Evolutionary conservation across 2,113 vertebrate species (phyloP).

Genomic region (Hippocampus guttulatus): DNA sequence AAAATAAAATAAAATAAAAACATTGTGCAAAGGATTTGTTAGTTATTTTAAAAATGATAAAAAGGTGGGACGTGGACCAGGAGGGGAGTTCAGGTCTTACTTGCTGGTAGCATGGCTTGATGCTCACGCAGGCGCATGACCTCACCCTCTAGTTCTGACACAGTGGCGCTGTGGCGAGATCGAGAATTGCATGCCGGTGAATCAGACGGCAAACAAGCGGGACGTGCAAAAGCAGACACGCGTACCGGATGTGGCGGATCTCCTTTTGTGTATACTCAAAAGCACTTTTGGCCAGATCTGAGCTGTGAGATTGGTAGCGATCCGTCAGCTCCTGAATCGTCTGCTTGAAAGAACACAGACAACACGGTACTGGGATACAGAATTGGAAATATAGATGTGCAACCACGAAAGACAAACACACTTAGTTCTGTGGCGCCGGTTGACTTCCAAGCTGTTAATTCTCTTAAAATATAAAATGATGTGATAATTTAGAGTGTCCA

Average conservation of each 20-base stretch:
- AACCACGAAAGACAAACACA: not conserved
- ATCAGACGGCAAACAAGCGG: not conserved
- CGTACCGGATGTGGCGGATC: slow-evolving; percentile 63
- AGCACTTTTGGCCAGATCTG: slow-evolving; percentile 59
- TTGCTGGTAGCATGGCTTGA: not conserved
- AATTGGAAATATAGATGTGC: not conserved
- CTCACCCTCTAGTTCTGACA: slow-evolving; percentile 72
- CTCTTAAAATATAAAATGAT: too few species aligned
- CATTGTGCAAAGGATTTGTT: not conserved
- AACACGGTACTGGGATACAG: not conserved
- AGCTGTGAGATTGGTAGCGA: slow-evolving; percentile 62
- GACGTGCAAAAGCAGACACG: not conserved
- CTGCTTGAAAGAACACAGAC: slow-evolving; percentile 47
- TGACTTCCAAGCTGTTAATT: too few species aligned
- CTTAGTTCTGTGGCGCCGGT: too few species aligned
- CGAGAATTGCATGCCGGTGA: not conserved
- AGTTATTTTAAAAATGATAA: too few species aligned
- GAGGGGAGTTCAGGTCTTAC: not conserved
- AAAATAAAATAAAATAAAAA: not conserved
- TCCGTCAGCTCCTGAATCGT: slow-evolving; percentile 70
- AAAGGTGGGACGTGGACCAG: not conserved
- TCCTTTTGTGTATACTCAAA: slow-evolving; percentile 63
- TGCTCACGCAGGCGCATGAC: slow-evolving; percentile 50
- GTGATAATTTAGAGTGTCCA: too few species aligned
- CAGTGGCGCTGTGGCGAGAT: slow-evolving; percentile 52